phyloP scores from a whole-genome alignment of 2,888 invertebrate genomes.

The Clepsis dumicolana region DNA sequence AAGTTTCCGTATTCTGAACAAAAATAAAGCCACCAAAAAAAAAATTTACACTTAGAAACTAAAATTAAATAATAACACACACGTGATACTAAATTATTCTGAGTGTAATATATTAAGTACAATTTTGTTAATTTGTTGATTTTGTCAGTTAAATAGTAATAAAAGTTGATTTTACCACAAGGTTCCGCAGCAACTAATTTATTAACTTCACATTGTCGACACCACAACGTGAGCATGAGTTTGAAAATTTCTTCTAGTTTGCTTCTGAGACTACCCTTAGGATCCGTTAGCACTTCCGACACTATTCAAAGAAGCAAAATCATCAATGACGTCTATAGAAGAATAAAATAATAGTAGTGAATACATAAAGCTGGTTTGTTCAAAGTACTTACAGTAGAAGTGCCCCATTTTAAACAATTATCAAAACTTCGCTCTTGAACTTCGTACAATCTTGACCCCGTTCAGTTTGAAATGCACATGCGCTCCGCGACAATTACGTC shows the following conservation, averaged over 20 bases:
- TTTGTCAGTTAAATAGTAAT: background rate
- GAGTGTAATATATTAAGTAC: background rate
- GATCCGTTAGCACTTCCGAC: constrained; percentile 67
- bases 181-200: constrained; percentile 87
- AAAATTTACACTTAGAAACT: no score
- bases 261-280: constrained; percentile 77
- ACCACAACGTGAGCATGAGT: constrained; percentile 94
- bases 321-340: constrained; percentile 2
- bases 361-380: constrained; percentile 31
- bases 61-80: no score
- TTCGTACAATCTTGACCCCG: constrained; percentile 52
- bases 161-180: constrained; percentile 75
- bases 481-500: constrained; percentile 63
- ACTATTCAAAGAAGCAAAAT: constrained; percentile 69
- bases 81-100: background rate
- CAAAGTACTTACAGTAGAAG: constrained; percentile 67
- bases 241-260: constrained; percentile 93
- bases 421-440: constrained; percentile 54
- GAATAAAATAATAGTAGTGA: background rate
- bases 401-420: constrained; percentile 63
- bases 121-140: background rate
- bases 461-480: constrained; percentile 56
- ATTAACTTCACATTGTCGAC: constrained; percentile 90
- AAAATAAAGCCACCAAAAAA: no score
- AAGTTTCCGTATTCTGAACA: no score